These are phyloP conservation scores for Motacilla tschutschensis DNA, from an alignment of 2,113 vertebrate species.

Conservation along the genomic window DNA sequence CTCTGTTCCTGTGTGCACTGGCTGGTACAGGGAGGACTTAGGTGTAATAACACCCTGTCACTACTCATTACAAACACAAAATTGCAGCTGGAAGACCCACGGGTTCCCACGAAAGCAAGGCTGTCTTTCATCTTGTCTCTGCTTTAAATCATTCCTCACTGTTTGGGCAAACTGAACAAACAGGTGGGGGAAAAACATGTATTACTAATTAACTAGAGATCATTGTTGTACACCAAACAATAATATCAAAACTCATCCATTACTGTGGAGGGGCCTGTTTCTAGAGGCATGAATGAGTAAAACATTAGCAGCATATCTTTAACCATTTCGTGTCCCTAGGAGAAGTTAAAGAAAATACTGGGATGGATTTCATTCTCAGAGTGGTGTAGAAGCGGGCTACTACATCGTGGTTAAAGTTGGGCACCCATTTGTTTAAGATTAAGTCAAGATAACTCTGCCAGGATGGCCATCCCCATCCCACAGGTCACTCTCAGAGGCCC, in stretches of 20 bases:
- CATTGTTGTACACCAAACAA: neutral
- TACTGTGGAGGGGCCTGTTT: neutral
- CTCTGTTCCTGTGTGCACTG: neutral
- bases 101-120: neutral
- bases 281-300: neutral
- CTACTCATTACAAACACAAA: neutral
- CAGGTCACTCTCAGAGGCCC: neutral
- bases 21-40: neutral
- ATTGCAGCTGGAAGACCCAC: neutral
- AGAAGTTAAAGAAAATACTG: neutral
- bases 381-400: neutral
- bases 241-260: conserved; percentile 2
- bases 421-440: neutral
- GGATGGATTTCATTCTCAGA: neutral
- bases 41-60: conserved; percentile 25
- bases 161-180: neutral
- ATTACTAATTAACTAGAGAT: conserved; percentile 34
- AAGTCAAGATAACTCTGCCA: neutral
- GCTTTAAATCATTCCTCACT: neutral
- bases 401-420: rapidly evolving
- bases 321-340: neutral
- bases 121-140: neutral
- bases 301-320: neutral
- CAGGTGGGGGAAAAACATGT: neutral
- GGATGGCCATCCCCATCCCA: neutral